Evolutionary conservation across 2,113 vertebrate species (phyloP).

Genomic region (Marmota flaviventris): DNA sequence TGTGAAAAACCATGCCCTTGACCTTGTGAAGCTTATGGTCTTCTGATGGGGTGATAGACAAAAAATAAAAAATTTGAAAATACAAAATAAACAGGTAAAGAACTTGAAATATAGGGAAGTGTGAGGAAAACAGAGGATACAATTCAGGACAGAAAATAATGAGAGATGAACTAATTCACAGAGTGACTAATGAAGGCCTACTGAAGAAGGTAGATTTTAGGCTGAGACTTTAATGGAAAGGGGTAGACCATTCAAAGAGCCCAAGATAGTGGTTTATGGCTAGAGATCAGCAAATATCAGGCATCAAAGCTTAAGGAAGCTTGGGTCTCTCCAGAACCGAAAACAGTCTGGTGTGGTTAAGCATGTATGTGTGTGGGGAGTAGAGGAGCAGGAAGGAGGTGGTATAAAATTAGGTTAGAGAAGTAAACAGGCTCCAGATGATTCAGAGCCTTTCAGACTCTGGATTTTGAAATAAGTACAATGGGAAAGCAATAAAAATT

Average conservation of each 20-base stretch:
- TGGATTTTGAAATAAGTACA: slow-evolving; percentile 30
- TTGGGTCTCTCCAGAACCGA: neutral
- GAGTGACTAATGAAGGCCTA: neutral
- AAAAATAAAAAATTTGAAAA: neutral
- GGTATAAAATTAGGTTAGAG: neutral
- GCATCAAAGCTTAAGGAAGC: neutral
- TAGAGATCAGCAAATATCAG: neutral
- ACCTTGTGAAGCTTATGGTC: neutral
- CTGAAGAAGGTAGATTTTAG: neutral
- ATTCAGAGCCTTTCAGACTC: neutral
- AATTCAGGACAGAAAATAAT: neutral
- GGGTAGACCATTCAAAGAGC: neutral
- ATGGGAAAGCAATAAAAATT: neutral
- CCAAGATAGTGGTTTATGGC: neutral
- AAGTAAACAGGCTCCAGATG: neutral
- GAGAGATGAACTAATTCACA: neutral
- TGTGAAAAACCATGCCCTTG: neutral
- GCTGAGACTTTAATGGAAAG: neutral
- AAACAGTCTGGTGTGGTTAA: neutral
- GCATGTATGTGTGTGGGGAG: neutral
- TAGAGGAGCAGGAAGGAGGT: neutral
- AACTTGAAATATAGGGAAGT: neutral
- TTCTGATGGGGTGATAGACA: neutral
- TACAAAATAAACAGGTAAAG: neutral
- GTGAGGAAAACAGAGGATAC: neutral